Percentiles rank a stretch among this genome's conserved stretches.
Evolutionary conservation across 1,140 invertebrate species (phyloP).

Genomic region (Leptestheria dahalacensis): DNA sequence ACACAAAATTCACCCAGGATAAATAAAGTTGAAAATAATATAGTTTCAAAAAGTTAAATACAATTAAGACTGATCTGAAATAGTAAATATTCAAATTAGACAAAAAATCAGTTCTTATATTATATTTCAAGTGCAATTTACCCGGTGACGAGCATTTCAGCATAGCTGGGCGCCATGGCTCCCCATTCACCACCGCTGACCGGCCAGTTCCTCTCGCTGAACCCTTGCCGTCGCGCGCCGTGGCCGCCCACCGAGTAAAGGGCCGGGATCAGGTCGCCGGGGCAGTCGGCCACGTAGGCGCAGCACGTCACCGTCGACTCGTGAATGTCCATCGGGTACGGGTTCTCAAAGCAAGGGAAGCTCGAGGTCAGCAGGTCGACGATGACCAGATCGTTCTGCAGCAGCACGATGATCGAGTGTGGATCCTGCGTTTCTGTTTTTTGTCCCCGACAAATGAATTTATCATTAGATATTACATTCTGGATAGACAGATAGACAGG

Average conservation of each 20-base stretch:
- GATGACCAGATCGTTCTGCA: constrained; percentile 94
- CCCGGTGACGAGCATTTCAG: constrained; percentile 93
- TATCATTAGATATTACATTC: no score
- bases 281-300: constrained; percentile 91
- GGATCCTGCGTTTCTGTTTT: constrained; percentile 84
- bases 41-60: neutral
- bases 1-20: constrained; percentile 1
- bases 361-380: constrained; percentile 87
- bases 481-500: no score
- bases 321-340: constrained; percentile 98
- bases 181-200: constrained; percentile 88
- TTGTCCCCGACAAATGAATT: no score
- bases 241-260: constrained; percentile 72
- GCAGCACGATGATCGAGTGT: constrained; percentile 88
- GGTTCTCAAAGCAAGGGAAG: constrained; percentile 97
- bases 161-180: constrained; percentile 80
- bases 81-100: neutral
- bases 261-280: constrained; percentile 86
- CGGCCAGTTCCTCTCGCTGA: constrained; percentile 91
- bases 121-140: no score
- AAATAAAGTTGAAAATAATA: neutral
- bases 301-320: constrained; percentile 93
- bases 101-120: no score
- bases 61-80: no score
- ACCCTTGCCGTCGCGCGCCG: constrained; percentile 56